Conservation (phyloP, 2,888 invertebrate species). For the Apotomis betuletana region DNA sequence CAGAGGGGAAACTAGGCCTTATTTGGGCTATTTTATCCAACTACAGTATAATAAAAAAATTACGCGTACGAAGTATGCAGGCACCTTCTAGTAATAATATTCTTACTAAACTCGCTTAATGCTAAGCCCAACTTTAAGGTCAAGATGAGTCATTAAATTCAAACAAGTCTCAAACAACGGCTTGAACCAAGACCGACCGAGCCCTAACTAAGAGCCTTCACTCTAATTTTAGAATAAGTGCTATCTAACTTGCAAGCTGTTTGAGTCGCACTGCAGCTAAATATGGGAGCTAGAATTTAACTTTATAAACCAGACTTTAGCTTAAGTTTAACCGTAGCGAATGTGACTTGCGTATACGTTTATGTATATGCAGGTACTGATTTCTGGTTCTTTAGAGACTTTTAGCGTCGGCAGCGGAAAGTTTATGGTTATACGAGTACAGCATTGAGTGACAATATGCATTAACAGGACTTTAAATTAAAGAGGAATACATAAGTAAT, state of each 20-base stretch:
- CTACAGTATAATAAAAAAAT: too few relatives aligned
- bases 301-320: neutral
- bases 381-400: neutral
- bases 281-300: conserved; percentile 18
- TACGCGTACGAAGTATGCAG: too few relatives aligned
- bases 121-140: neutral
- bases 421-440: neutral
- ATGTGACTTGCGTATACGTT: neutral
- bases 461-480: neutral
- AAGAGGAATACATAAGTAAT: too few relatives aligned
- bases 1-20: too few relatives aligned
- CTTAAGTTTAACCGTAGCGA: conserved; percentile 9
- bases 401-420: neutral
- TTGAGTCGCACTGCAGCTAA: conserved; percentile 33
- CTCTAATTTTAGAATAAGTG: conserved; percentile 34
- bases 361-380: neutral
- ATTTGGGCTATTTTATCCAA: too few relatives aligned
- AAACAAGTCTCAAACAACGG: conserved; percentile 9
- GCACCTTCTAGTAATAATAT: neutral
- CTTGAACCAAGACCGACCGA: conserved; percentile 10
- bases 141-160: conserved; percentile 12
- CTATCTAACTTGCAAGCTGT: conserved; percentile 36
- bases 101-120: neutral
- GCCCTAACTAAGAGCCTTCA: conserved; percentile 26
- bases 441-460: neutral